Evolutionary conservation across 2,113 vertebrate species (phyloP), one percentile per base, ranked within the genome.

Genomic region (Phainopepla nitens): DNA sequence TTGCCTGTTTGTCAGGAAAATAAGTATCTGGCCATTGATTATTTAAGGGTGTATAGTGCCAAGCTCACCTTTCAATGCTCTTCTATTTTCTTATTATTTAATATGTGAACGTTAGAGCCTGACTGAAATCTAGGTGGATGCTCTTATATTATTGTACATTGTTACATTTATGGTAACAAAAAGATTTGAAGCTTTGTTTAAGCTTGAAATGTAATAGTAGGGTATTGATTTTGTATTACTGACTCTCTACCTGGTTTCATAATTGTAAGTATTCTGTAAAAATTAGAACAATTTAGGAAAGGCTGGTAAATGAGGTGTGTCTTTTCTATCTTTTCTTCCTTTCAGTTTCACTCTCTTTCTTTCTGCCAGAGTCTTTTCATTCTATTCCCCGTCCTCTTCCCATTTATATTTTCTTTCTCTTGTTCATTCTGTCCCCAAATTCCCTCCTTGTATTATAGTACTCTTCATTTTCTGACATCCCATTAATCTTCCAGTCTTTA

Each of bases 401-500:
- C 87, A 69, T 89, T 88, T 96, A 36, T 93, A 72, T 90, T 95
- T 93, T 82, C 64, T 73, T 88, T 72, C 72, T 92, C 83, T 58
- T 70, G 87, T 92, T 96, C 93, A 66, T 91, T 93, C 68, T 96
- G 78, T 94, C 95, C 93, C 82, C 39, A 90, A 3, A 86, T 93
- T 95, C 87, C 87, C 87, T 96, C 27, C 73, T 85, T 91, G 66
- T 78, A 76, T 97, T 96, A 89, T 88, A 79, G 85, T 93, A 85
- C 87, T 90, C 84, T 96, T 97, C 78, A 80, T 94, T 93, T 95
- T 96, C 79, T 89, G 87, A 94, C 75, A 94, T 96, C 75, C 79
- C 75, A 85, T 96, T 96, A 93, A 94, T 95, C 95, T 96, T 90
- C 71, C 75, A 95, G 87, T 83, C 87, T 94, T 96, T 93, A 82